These are phyloP conservation scores for Aegypius monachus DNA, from an alignment of 2,113 vertebrate species.

Conservation along the genomic window DNA sequence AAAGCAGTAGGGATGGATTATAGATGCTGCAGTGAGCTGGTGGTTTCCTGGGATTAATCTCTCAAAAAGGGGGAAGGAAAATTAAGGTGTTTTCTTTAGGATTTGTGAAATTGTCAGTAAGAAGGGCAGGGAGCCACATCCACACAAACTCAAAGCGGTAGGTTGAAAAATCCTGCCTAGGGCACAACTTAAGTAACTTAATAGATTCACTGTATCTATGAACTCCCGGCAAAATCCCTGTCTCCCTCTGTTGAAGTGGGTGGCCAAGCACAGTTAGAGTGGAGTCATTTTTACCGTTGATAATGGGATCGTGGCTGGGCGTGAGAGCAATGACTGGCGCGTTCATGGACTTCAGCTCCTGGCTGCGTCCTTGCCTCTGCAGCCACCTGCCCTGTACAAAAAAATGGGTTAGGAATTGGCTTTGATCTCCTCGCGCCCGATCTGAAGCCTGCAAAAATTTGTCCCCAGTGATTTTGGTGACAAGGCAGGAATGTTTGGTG, in stretches of 20 bases:
- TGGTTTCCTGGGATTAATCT: neutral
- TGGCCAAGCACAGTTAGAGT: neutral
- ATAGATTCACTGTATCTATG: too few relatives aligned
- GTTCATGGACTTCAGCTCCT: neutral
- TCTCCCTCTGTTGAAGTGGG: too few relatives aligned
- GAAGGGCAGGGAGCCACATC: neutral
- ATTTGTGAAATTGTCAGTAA: neutral
- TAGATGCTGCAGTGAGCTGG: neutral
- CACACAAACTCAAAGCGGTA: neutral
- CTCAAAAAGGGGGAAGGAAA: neutral
- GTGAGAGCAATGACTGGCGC: accelerated
- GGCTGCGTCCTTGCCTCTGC: neutral
- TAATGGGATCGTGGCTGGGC: accelerated
- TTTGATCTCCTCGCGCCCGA: accelerated
- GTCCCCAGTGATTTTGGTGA: neutral
- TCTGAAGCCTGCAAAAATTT: neutral
- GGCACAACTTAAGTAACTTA: neutral
- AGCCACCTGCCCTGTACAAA: accelerated
- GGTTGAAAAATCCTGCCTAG: neutral
- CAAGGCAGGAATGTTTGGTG: neutral
- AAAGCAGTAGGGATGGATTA: neutral
- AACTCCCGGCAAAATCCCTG: accelerated
- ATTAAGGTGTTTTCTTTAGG: neutral
- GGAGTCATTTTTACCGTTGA: neutral
- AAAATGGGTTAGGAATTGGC: accelerated